Conservation (phyloP, 2,797 vertebrate genomes). For the Lagorchestes hirsutus region DNA sequence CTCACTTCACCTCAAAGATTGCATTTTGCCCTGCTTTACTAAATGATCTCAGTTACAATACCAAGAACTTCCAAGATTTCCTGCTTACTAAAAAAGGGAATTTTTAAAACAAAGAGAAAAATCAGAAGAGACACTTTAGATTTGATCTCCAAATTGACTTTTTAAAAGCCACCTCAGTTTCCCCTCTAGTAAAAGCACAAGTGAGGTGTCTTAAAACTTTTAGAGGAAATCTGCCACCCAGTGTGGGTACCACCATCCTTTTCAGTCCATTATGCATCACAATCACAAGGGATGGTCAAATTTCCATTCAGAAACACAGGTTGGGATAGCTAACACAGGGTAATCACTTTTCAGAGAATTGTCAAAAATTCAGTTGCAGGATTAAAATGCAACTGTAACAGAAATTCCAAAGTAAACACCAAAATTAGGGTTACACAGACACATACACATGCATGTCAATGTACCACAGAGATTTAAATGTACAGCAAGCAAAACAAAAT, state of each 20-base stretch:
- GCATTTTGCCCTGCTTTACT: slow-evolving; percentile 45
- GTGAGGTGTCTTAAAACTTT: not conserved
- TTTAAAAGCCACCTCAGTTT: slow-evolving; percentile 29
- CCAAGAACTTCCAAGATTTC: slow-evolving; percentile 43
- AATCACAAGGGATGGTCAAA: accelerated
- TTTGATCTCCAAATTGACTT: slow-evolving; percentile 18
- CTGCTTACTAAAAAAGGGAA: slow-evolving; percentile 11
- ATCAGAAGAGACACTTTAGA: slow-evolving; percentile 1
- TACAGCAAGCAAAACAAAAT: not conserved
- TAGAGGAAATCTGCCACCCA: slow-evolving; percentile 1
- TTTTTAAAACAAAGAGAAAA: slow-evolving; percentile 28
- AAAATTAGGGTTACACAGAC: not conserved
- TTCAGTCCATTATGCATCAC: not conserved
- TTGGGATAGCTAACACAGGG: not conserved
- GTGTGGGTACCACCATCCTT: accelerated
- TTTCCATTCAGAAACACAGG: slow-evolving; percentile 5
- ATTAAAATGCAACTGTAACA: not conserved
- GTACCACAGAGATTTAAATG: accelerated
- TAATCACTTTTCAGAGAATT: not conserved
- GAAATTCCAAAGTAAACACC: not conserved
- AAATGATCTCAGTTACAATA: not conserved
- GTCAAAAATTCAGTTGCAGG: not conserved
- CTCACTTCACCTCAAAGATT: slow-evolving; percentile 23
- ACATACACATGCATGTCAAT: accelerated
- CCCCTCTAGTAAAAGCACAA: slow-evolving; percentile 36